Evolutionary conservation across 2,113 vertebrate species (phyloP).

Genomic region (Amphiprion percula): DNA sequence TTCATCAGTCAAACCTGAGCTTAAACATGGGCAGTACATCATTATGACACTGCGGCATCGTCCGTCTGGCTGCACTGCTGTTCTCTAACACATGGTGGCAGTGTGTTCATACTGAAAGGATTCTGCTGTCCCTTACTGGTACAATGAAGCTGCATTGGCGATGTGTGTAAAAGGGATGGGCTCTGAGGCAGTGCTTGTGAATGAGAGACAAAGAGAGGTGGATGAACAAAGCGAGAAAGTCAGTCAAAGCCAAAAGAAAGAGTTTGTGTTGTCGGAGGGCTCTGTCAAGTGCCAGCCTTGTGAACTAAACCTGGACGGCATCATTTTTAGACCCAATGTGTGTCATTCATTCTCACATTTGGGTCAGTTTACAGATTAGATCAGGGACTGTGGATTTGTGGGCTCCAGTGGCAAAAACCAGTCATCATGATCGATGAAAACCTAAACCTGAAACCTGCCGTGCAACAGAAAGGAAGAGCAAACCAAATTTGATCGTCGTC

Average conservation of each 20-base stretch:
- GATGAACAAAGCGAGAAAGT: conserved; percentile 24
- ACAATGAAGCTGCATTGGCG: conserved; percentile 46
- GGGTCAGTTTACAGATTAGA: conserved; percentile 10
- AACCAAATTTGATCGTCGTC: not conserved
- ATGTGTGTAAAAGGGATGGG: conserved; percentile 43
- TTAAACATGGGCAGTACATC: conserved; percentile 9
- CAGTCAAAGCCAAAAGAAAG: conserved; percentile 4
- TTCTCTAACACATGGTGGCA: conserved; percentile 75
- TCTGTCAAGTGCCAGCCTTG: conserved; percentile 1
- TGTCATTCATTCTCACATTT: conserved; percentile 17
- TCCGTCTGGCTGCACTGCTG: conserved; percentile 50
- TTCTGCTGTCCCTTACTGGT: not conserved
- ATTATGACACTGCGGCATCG: conserved; percentile 54
- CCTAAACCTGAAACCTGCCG: not conserved
- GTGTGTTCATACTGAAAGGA: conserved; percentile 48
- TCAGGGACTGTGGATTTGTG: conserved; percentile 1
- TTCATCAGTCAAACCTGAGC: conserved; percentile 43
- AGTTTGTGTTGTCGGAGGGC: conserved; percentile 12
- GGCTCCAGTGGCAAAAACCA: conserved; percentile 3
- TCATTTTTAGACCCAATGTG: not conserved
- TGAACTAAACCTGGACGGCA: not conserved
- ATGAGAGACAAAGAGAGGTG: conserved; percentile 17
- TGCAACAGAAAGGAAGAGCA: no score
- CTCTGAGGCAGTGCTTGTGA: conserved; percentile 8
- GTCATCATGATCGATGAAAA: not conserved